Evolutionary conservation across 2,888 invertebrate species (phyloP), one percentile per base, ranked within the genome.

Genomic region (Melangyna quadrimaculata): DNA sequence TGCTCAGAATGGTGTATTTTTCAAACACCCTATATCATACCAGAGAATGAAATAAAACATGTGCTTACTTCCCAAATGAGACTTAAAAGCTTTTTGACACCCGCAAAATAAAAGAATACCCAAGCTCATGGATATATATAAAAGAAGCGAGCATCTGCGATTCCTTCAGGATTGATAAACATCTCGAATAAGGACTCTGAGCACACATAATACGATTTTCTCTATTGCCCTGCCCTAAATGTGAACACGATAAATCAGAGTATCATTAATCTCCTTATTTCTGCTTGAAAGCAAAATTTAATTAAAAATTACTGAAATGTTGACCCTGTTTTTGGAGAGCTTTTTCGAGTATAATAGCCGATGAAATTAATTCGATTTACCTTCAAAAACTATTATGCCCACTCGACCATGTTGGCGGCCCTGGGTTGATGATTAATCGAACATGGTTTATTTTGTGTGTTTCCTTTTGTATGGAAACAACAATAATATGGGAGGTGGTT

Each of bases 221-320:
- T 48, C 37, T 45, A 32, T 4, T 55, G 9, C 1, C 9, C 17
- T 10, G 37, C 63, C 48, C 53, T 51, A 10, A n/a, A 71, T 48
- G 10, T 6, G 43, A 10, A 51, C 48, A 69, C 72, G 45, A 77
- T 69, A 73, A 82, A 78, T 53, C 72, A 22, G 51, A 27, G 69
- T 12, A 53, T 73, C 72, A 82, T 82, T 82, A 82, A 82, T 82
- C 78, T 82, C 72, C 24, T 48, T 69, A 29, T 8, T 3, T 12
- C 10, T 10, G 1, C 4, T 51, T 35, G 48, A 59, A 67, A 67
- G 43, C 43, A 69, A 78, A 73, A 69, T 82, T 82, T 82, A 78
- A 82, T 82, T 82, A 82, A 82, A 82, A 73, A 73, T 61, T 67
- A 78, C 82, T 73, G 61, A n/a, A n/a, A 69, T 32, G 63, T 73